These are phyloP conservation scores for Piezodorus guildinii DNA, from an alignment of 1,140 invertebrate genomes.

Conservation along the genomic window DNA sequence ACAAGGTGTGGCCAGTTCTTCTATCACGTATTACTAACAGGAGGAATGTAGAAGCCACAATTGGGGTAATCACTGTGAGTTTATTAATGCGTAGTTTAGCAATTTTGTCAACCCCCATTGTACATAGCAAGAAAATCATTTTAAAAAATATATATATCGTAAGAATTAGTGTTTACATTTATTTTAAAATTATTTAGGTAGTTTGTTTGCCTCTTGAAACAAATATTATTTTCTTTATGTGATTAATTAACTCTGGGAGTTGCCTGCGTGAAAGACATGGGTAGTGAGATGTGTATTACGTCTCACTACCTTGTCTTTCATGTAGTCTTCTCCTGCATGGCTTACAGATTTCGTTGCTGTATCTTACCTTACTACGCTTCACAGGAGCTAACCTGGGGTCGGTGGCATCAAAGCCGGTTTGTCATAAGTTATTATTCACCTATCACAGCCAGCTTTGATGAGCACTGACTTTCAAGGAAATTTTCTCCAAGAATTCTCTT, in stretches of 20 bases:
- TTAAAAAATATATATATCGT: too few relatives aligned
- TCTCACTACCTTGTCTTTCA: slow-evolving; percentile 94
- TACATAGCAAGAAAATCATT: too few relatives aligned
- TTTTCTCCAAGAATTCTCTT: slow-evolving; percentile 25
- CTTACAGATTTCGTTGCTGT: background rate
- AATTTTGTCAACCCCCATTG: too few relatives aligned
- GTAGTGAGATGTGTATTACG: slow-evolving; percentile 77
- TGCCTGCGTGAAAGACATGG: slow-evolving; percentile 74
- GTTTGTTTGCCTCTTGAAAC: too few relatives aligned
- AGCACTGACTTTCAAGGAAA: slow-evolving; percentile 38
- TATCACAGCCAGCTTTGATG: slow-evolving; percentile 84
- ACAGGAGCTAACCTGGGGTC: slow-evolving; percentile 32
- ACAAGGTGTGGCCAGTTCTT: slow-evolving; percentile 46
- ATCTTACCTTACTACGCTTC: background rate
- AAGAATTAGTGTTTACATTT: too few relatives aligned
- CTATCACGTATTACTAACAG: slow-evolving; percentile 37
- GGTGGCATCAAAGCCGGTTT: slow-evolving; percentile 62
- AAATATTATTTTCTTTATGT: too few relatives aligned
- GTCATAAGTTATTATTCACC: slow-evolving; percentile 50
- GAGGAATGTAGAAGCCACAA: slow-evolving; percentile 40
- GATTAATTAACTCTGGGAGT: background rate
- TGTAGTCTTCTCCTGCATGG: slow-evolving; percentile 34
- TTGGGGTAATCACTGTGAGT: slow-evolving; percentile 35
- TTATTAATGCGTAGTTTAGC: background rate
- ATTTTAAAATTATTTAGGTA: too few relatives aligned